These are phyloP conservation scores for Xiphorhynchus elegans DNA, from an alignment of 2,113 vertebrate genomes.

Conservation along the genomic window DNA sequence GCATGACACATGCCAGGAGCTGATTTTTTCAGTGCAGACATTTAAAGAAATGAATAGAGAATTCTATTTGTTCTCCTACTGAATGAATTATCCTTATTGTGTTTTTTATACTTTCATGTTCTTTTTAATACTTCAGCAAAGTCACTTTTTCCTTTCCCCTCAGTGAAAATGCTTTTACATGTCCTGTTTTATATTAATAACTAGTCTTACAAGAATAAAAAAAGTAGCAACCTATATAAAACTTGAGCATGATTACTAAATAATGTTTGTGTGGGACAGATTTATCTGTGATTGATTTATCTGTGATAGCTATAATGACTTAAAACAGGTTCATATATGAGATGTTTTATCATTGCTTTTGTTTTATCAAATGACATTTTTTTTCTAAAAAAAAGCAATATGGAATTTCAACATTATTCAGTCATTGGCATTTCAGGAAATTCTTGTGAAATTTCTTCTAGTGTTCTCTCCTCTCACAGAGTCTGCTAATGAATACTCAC, in stretches of 20 bases:
- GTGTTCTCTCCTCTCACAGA: neutral
- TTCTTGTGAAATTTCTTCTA: neutral
- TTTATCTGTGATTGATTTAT: neutral
- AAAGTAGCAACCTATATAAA: neutral
- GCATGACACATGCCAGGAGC: slow-evolving; percentile 26
- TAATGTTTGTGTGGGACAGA: neutral
- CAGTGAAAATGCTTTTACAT: neutral
- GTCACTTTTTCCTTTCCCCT: neutral
- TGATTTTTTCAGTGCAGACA: slow-evolving; percentile 9
- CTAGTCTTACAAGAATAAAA: neutral
- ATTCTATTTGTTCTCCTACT: slow-evolving; percentile 11
- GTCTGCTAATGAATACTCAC: neutral
- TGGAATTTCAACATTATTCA: neutral
- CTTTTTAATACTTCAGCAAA: slow-evolving; percentile 1
- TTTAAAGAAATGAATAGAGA: slow-evolving; percentile 40
- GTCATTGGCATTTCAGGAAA: neutral
- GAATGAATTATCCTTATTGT: neutral
- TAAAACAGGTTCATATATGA: neutral
- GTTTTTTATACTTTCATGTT: neutral
- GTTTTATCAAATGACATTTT: neutral
- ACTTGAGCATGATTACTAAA: neutral
- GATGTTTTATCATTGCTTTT: neutral
- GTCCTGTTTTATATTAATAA: neutral
- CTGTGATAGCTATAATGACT: neutral
- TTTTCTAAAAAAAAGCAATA: neutral